A percentile compares a stretch with the other conserved stretches of the same genome.
These are phyloP conservation scores for Chrysolophus pictus DNA, from an alignment of 2,797 vertebrate genomes.

Conservation along the genomic window DNA sequence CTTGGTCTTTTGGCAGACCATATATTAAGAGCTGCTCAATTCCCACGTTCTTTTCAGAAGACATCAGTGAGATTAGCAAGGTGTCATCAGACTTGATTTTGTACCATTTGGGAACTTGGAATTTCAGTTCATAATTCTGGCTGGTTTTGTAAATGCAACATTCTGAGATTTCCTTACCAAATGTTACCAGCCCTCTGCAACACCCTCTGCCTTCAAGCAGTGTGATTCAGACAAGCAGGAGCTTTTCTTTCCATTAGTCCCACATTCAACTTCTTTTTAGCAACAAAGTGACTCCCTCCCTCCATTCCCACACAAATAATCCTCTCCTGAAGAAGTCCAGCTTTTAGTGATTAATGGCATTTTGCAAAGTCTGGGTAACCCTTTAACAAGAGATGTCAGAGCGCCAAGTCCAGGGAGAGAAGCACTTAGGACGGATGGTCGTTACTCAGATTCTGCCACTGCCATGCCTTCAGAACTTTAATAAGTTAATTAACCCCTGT, in stretches of 20 bases:
- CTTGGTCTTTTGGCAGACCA: neutral
- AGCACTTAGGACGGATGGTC: neutral
- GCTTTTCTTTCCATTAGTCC: constrained; percentile 23
- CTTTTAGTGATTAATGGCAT: neutral
- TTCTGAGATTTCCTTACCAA: neutral
- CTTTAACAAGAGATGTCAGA: neutral
- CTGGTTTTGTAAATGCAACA: neutral
- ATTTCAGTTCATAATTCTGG: neutral
- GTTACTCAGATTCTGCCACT: constrained; percentile 11
- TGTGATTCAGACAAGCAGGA: constrained; percentile 27
- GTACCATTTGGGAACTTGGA: neutral
- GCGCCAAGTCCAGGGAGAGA: neutral
- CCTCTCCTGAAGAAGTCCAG: neutral
- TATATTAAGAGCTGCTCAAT: neutral
- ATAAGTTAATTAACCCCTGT: constrained; percentile 66
- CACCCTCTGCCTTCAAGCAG: constrained; percentile 10
- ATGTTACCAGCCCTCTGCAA: neutral
- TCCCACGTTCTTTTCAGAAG: neutral
- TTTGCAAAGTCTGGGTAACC: neutral
- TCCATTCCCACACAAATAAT: constrained; percentile 25
- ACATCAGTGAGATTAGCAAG: neutral
- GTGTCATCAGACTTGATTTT: neutral
- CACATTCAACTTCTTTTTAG: constrained; percentile 11
- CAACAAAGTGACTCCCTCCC: neutral
- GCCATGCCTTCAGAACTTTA: constrained; percentile 6